These are phyloP conservation scores for Chloroceryle aenea DNA, from an alignment of 2,113 vertebrate genomes.

Conservation along the genomic window DNA sequence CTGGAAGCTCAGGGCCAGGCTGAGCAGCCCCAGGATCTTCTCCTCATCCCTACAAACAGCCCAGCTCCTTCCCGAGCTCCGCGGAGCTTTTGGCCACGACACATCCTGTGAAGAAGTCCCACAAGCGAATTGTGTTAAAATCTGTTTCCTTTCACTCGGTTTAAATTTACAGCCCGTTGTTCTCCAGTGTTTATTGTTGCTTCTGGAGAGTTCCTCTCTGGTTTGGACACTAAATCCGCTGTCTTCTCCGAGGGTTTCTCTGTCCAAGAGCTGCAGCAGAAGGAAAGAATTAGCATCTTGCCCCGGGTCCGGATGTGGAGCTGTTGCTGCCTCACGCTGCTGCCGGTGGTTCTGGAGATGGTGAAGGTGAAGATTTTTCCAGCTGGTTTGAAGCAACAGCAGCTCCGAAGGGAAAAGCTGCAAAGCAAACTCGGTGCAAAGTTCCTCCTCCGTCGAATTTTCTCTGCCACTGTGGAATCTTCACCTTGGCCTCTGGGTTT, in stretches of 20 bases:
- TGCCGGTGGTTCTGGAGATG: neutral
- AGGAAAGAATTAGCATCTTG: slow-evolving; percentile 37
- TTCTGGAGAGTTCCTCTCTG: slow-evolving; percentile 55
- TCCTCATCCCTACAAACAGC: neutral
- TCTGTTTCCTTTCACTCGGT: slow-evolving; percentile 15
- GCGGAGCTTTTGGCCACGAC: neutral
- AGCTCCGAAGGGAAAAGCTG: neutral
- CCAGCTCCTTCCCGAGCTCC: rapidly evolving
- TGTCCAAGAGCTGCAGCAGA: slow-evolving; percentile 42
- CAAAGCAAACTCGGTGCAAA: neutral
- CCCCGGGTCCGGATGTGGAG: neutral
- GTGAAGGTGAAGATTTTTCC: neutral
- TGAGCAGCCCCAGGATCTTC: neutral
- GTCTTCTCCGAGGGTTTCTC: neutral
- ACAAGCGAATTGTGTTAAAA: neutral
- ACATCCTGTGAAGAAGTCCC: neutral
- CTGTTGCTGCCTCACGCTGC: neutral
- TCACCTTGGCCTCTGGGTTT: rapidly evolving
- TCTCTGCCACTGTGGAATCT: rapidly evolving
- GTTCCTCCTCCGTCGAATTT: neutral
- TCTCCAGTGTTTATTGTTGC: slow-evolving; percentile 37
- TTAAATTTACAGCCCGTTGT: slow-evolving; percentile 24
- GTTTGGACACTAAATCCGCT: slow-evolving; percentile 10
- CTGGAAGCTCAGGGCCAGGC: neutral
- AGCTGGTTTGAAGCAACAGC: neutral